phyloP scores from a whole-genome alignment of 2,797 vertebrate genomes.

The Hylomyscus alleni region DNA sequence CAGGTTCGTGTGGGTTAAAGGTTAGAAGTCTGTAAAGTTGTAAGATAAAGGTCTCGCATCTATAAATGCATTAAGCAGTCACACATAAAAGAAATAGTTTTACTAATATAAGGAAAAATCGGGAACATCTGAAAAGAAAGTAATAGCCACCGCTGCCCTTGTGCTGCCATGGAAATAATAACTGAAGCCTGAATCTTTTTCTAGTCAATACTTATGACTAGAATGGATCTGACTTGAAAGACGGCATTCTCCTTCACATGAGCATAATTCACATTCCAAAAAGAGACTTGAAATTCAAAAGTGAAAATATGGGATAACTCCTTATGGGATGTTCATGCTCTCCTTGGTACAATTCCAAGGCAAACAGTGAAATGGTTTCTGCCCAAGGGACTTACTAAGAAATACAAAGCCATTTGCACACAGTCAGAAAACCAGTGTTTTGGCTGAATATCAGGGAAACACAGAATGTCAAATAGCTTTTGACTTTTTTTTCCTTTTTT shows the following conservation, averaged over 20 bases:
- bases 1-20: conserved; percentile 48
- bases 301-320: conserved; percentile 42
- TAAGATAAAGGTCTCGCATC: conserved; percentile 57
- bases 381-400: conserved; percentile 14
- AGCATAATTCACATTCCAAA: conserved; percentile 64
- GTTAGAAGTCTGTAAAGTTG: conserved; percentile 53
- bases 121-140: conserved; percentile 59
- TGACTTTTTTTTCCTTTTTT: background rate
- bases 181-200: conserved; percentile 50
- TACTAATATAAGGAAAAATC: conserved; percentile 56
- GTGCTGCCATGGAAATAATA: conserved; percentile 30
- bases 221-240: conserved; percentile 13
- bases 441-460: conserved; percentile 38
- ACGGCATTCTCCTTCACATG: conserved; percentile 58
- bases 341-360: background rate
- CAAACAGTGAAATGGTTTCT: background rate
- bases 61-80: conserved; percentile 56
- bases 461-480: background rate
- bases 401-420: conserved; percentile 53
- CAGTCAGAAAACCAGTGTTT: conserved; percentile 12
- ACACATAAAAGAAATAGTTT: conserved; percentile 27
- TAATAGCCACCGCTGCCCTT: background rate
- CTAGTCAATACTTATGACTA: conserved; percentile 9
- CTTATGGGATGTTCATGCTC: background rate
- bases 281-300: conserved; percentile 62